These are phyloP conservation scores for Epistrophe grossulariae DNA, from an alignment of 2,888 invertebrate genomes.

Conservation along the genomic window DNA sequence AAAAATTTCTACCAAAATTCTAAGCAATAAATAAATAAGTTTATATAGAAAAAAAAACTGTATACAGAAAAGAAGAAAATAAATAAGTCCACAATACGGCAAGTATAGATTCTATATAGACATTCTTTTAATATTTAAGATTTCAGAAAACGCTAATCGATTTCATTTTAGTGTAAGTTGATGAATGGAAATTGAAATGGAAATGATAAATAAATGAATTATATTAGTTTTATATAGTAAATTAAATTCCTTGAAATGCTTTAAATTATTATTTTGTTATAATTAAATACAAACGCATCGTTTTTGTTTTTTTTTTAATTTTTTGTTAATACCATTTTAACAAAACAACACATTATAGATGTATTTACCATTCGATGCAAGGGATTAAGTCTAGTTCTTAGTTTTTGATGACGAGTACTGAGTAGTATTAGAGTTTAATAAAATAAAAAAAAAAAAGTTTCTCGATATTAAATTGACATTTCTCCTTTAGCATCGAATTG, in stretches of 20 bases:
- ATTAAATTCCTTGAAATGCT: conserved; percentile 34
- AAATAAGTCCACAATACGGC: conserved; percentile 66
- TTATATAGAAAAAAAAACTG: conserved; percentile 6
- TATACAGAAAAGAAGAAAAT: neutral
- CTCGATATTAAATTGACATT: neutral
- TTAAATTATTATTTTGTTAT: conserved; percentile 27
- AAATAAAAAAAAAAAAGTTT: neutral
- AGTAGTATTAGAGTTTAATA: too few species aligned
- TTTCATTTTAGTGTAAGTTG: conserved; percentile 45
- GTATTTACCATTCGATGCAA: neutral
- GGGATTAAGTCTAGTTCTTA: neutral
- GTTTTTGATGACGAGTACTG: neutral
- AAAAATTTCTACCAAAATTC: neutral
- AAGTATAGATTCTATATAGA: conserved; percentile 37
- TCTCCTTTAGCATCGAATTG: neutral
- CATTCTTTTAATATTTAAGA: conserved; percentile 17
- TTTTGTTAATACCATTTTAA: conserved; percentile 58
- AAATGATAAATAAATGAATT: conserved; percentile 41
- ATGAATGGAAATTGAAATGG: conserved; percentile 51
- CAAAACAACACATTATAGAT: conserved; percentile 59
- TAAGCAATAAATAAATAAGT: neutral
- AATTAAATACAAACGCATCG: conserved; percentile 28
- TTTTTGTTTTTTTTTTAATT: conserved; percentile 45
- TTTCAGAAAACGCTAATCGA: conserved; percentile 16
- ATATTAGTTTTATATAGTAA: conserved; percentile 14